Percentiles rank a stretch among this genome's conserved stretches.
These are phyloP conservation scores for Habropoda laboriosa DNA, from an alignment of 1,140 invertebrate species.

Conservation along the genomic window DNA sequence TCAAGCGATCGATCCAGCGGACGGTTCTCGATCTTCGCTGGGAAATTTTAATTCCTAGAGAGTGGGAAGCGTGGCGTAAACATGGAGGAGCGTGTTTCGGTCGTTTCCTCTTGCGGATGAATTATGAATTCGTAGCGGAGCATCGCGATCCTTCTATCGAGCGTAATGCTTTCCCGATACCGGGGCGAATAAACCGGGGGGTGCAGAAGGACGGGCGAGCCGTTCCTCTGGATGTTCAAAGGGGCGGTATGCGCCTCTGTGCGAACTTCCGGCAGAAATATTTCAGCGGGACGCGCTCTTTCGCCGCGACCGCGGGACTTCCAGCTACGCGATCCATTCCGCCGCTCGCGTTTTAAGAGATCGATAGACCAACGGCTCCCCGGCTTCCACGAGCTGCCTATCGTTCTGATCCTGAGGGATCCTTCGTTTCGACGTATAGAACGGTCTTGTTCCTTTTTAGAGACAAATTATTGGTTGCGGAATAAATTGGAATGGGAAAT, in stretches of 20 bases:
- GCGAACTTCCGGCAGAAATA: constrained; percentile 16
- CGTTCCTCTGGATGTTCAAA: background rate
- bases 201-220: background rate
- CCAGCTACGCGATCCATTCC: background rate
- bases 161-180: constrained; percentile 54
- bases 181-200: constrained; percentile 5
- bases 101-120: background rate
- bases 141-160: constrained; percentile 26
- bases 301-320: background rate
- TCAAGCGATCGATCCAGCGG: background rate
- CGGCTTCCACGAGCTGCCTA: background rate
- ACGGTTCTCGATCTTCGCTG: background rate
- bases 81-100: constrained; percentile 2
- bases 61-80: background rate
- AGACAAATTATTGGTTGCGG: too few species aligned
- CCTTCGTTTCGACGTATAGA: too few species aligned
- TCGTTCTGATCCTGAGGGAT: too few species aligned
- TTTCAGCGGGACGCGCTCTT: constrained; percentile 8
- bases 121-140: constrained; percentile 41
- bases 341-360: too few species aligned
- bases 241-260: background rate
- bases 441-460: too few species aligned
- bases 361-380: background rate
- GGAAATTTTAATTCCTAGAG: background rate
- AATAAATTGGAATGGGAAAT: too few species aligned